These are phyloP conservation scores for Diabrotica undecimpunctata DNA, from an alignment of 1,140 invertebrate genomes.

Conservation along the genomic window DNA sequence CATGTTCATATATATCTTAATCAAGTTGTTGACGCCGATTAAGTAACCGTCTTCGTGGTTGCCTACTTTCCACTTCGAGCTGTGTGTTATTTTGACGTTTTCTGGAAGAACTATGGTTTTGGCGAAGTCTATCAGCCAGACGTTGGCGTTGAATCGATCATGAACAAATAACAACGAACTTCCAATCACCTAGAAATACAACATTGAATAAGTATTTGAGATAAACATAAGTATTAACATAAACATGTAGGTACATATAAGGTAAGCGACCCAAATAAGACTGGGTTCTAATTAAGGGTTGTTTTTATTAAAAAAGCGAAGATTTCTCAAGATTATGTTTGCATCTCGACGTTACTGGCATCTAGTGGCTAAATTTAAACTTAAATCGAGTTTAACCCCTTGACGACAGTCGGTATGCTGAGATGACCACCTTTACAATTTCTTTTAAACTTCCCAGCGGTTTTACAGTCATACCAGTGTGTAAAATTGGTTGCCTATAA, in stretches of 20 bases:
- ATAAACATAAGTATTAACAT: neutral
- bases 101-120: conserved; percentile 85
- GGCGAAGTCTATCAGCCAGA: conserved; percentile 99
- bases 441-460: no score
- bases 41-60: conserved; percentile 98
- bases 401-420: no score
- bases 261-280: neutral
- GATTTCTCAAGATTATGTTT: no score
- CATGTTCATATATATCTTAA: conserved; percentile 74
- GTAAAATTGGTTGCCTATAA: no score
- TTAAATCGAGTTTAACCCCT: no score
- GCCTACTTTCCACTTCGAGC: conserved; percentile 86
- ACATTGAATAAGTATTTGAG: no score
- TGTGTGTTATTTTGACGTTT: conserved; percentile 73
- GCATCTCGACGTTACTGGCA: no score
- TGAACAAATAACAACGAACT: conserved; percentile 95
- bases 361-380: no score
- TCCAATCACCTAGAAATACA: conserved; percentile 80
- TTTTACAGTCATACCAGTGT: no score
- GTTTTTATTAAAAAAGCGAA: no score
- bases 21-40: conserved; percentile 90
- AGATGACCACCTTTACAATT: no score
- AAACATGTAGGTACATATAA: neutral
- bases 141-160: conserved; percentile 78
- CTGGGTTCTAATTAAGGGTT: no score